Evolutionary conservation across 2,888 invertebrate species (phyloP), one percentile per base, ranked within the genome.

Genomic region (Megamerina dolium): DNA sequence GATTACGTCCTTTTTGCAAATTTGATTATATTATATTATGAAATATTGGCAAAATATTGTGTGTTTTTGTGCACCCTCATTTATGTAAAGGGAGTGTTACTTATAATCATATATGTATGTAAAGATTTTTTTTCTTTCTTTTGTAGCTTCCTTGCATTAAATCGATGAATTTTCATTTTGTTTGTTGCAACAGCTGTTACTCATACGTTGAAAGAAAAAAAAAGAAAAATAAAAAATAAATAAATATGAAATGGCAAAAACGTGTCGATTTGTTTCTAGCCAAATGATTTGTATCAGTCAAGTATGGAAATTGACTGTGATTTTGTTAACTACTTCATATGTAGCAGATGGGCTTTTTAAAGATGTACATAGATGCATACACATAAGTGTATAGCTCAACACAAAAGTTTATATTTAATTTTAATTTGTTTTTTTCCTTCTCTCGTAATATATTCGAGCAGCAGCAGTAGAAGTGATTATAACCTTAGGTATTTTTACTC

Each of bases 201-300:
- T n/a, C n/a, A n/a, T n/a, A n/a, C n/a, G n/a, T 36, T 35, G 21
- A 31, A 14, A 37, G 40, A 29, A 43, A 56, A 41, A 50, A 35
- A 41, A 37, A 37, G 16, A 8, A 27, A 20, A 26, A 26, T 36
- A 32, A 36, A n/a, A n/a, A n/a, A n/a, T n/a, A n/a, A n/a, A n/a
- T n/a, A n/a, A n/a, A n/a, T n/a, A n/a, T 45, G 34, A 59, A 66
- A 66, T 65, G 60, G 64, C 58, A 56, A 64, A 66, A 64, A 65
- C 65, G 65, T 65, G 65, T 65, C 65, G 64, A 66, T 63, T 60
- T 64, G 51, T 57, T 51, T 51, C 58, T 57, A 64, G 60, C 58
- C 64, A 61, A 65, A 64, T 63, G 64, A 63, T 64, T 64, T 65
- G 61, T 60, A 57, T 55, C 54, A 60, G 59, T 58, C 61, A 59